Evolutionary conservation across 2,797 vertebrate species (phyloP), one percentile per base, ranked within the genome.

Genomic region (Parotocinclus haroldoi): DNA sequence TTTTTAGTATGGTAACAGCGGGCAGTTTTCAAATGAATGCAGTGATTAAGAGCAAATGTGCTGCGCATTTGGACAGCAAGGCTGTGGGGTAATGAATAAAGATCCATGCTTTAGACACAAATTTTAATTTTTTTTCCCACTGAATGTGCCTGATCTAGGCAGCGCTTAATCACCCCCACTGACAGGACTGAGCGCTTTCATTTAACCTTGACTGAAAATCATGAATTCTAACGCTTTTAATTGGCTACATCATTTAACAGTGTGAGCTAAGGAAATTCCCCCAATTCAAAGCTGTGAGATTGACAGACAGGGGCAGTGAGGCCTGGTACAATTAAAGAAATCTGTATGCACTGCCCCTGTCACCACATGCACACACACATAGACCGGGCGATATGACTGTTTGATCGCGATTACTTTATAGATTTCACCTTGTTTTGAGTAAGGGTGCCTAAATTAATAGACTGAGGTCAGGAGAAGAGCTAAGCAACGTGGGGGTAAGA

Each of bases 121-220:
- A 96, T 95, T 97, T 96, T 91, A 94, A 95, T 97, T 96, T 97
- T 95, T 93, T 91, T n/a, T n/a, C 54, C 49, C 91, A 91, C 89
- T 93, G 94, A 96, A 96, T 94, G 94, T 96, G 93, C 91, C 93
- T 90, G 92, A 94, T 95, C 94, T 94, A 91, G 94, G 93, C 93
- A 93, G 94, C 95, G 93, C 97, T 99, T 99, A 98, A 99, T 99
- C 96, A 98, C 96, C 95, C 71, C 95, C 91, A 90, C 94, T 98
- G 96, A 98, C 96, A 99, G 94, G 93, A 96, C 92, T 96, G 98
- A 98, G 95, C 96, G 97, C 96, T 98, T 98, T 98, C 96, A 96
- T 99, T 99, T 99, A 99, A 99, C 96, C 96, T 99, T 98, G 95
- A 97, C 95, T 98, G 96, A 96, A 97, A 95, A 99, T 98, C 95